Evolutionary conservation across 2,888 invertebrate genomes (phyloP).

Genomic region (Sarcophaga carnaria): DNA sequence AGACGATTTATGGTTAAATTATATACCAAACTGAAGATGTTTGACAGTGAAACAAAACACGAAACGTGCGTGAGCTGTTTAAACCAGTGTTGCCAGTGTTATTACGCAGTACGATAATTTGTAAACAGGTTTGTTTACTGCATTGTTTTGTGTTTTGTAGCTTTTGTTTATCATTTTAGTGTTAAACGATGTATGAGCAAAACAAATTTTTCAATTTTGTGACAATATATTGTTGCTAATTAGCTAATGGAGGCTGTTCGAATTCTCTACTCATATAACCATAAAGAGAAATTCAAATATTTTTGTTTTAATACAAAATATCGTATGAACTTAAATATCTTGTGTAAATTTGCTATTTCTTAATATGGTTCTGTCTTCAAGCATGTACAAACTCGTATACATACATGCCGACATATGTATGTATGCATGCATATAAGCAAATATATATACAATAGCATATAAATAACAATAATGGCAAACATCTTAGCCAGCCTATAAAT

Average conservation of each 20-base stretch:
- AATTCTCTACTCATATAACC: not conserved
- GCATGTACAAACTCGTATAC: not conserved
- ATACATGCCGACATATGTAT: slow-evolving; percentile 24
- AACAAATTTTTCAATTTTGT: no score
- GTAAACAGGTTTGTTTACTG: no score
- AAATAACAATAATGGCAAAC: not conserved
- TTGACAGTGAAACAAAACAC: no score
- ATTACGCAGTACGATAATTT: no score
- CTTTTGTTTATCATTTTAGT: no score
- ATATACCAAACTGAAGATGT: no score
- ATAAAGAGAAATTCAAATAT: not conserved
- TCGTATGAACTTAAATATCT: slow-evolving; percentile 25
- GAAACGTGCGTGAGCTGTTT: no score
- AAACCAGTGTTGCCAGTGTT: no score
- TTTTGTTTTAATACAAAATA: not conserved
- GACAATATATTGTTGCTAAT: not conserved
- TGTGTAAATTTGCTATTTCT: slow-evolving; percentile 57
- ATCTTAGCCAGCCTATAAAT: not conserved
- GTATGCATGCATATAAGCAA: not conserved
- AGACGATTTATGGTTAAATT: no score
- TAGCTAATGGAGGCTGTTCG: not conserved
- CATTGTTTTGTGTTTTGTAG: no score
- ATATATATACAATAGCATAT: not conserved
- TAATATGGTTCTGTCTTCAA: slow-evolving; percentile 28
- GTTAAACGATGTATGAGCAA: no score